These are phyloP conservation scores for Bucorvus abyssinicus DNA, from an alignment of 2,797 vertebrate species.

Conservation along the genomic window DNA sequence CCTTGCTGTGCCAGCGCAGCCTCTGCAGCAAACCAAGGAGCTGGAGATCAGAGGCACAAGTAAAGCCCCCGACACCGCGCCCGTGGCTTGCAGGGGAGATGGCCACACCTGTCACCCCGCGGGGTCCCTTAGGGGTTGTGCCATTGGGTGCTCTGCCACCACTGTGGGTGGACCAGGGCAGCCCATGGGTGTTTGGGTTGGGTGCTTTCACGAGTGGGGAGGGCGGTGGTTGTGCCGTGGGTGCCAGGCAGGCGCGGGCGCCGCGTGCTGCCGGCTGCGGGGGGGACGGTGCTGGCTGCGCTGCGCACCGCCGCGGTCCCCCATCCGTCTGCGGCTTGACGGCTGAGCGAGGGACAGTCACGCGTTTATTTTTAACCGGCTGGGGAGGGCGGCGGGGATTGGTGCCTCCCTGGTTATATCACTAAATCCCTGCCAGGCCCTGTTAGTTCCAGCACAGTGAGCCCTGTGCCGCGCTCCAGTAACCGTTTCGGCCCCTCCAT, in stretches of 20 bases:
- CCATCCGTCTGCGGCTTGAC: neutral
- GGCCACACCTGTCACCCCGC: rapidly evolving
- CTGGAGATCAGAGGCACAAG: neutral
- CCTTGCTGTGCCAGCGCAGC: neutral
- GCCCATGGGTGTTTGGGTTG: rapidly evolving
- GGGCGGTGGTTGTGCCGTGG: rapidly evolving
- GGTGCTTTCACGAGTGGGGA: neutral
- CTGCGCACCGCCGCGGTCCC: neutral
- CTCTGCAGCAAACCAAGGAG: neutral
- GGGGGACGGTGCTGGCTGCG: neutral
- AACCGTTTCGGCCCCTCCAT: slow-evolving; percentile 11
- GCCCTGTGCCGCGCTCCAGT: neutral
- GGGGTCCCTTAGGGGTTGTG: neutral
- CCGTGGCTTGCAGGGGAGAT: rapidly evolving
- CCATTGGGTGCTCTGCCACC: neutral
- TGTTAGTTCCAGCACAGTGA: slow-evolving; percentile 69
- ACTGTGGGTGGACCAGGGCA: rapidly evolving
- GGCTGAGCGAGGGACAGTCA: slow-evolving; percentile 42
- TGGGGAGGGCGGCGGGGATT: slow-evolving; percentile 45
- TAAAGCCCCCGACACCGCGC: rapidly evolving
- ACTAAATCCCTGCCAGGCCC: slow-evolving; percentile 68
- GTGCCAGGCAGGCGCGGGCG: neutral
- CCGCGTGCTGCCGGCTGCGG: neutral
- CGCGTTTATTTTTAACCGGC: slow-evolving; percentile 66
- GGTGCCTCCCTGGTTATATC: slow-evolving; percentile 69